A percentile compares a stretch with the other conserved stretches of the same genome.
These are phyloP conservation scores for Scytalopus superciliaris DNA, from an alignment of 2,113 vertebrate species.

Conservation along the genomic window DNA sequence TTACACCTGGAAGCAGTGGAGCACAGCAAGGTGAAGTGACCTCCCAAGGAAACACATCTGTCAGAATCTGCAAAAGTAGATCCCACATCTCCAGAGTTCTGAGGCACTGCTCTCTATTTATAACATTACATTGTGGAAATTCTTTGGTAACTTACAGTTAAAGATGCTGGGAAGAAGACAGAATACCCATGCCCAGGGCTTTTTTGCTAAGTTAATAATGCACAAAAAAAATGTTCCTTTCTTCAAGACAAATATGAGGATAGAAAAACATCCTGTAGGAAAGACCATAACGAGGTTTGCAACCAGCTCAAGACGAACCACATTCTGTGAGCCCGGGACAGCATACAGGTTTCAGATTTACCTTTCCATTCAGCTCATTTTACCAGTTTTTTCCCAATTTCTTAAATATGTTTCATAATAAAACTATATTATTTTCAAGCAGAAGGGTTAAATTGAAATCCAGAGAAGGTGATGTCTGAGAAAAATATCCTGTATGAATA, in stretches of 20 bases:
- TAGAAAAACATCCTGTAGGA: background rate
- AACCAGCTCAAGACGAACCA: background rate
- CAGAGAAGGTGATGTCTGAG: background rate
- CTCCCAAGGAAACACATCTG: background rate
- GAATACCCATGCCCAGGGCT: fast-evolving
- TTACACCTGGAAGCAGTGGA: background rate
- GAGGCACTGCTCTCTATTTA: background rate
- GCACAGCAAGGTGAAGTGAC: background rate
- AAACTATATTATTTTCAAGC: background rate
- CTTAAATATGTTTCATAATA: background rate
- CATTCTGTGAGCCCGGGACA: background rate
- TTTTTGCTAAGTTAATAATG: background rate
- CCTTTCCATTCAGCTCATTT: background rate
- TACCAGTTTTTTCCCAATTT: background rate
- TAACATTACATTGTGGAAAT: background rate
- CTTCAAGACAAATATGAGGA: background rate
- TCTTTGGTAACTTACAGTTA: background rate
- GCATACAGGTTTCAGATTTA: background rate
- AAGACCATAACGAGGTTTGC: background rate
- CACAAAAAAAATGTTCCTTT: background rate
- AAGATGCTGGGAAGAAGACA: background rate
- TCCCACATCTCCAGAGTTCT: background rate
- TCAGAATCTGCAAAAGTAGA: background rate
- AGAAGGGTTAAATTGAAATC: background rate
- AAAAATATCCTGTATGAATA: background rate